phyloP scores from a whole-genome alignment of 2,113 vertebrate genomes.

The Serilophus lunatus region DNA sequence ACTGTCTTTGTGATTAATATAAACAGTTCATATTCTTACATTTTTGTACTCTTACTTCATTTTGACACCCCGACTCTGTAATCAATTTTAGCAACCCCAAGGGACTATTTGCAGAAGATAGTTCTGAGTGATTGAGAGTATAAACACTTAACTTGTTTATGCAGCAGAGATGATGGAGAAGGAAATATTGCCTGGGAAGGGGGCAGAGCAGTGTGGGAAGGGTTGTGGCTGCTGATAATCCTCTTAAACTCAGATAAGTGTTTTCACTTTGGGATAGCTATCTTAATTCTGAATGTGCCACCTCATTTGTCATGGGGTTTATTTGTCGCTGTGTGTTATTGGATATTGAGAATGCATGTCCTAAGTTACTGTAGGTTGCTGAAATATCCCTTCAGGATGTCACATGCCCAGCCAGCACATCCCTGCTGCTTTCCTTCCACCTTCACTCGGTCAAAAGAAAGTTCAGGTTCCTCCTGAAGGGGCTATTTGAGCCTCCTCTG shows the following conservation, averaged over 20 bases:
- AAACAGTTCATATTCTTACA: not conserved
- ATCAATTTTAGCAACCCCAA: not conserved
- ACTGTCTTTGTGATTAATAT: not conserved
- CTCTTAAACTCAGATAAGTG: not conserved
- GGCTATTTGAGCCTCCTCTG: not conserved
- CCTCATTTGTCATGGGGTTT: not conserved
- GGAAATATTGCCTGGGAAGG: not conserved
- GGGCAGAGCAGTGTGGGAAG: not conserved
- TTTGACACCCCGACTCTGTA: not conserved
- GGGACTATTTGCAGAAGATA: not conserved
- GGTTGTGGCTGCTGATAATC: not conserved
- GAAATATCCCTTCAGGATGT: not conserved
- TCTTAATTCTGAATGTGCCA: not conserved
- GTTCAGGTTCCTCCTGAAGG: not conserved
- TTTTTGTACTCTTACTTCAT: not conserved
- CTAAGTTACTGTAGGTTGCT: not conserved
- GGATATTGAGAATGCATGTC: not conserved
- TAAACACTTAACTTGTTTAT: constrained; percentile 16
- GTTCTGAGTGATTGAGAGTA: not conserved
- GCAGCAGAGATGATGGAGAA: not conserved
- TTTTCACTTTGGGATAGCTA: not conserved
- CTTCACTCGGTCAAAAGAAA: not conserved
- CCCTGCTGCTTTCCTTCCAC: not conserved
- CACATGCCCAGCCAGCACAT: not conserved
- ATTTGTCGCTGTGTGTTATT: not conserved